Conservation (phyloP, 2,113 vertebrate species). For the Lepidothrix coronata region DNA sequence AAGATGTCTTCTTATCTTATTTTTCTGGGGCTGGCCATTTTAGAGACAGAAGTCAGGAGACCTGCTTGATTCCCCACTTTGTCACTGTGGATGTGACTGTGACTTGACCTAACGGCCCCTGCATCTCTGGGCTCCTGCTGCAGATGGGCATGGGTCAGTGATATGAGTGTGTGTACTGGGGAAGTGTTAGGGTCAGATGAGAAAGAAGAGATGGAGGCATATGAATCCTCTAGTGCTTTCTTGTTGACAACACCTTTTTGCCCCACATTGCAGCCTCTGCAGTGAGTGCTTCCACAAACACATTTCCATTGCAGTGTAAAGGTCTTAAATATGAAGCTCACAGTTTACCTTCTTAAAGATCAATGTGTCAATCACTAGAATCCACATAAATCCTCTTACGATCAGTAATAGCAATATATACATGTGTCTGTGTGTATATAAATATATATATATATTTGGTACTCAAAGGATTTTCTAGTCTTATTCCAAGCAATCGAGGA, state of each 20-base stretch:
- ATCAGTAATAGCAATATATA: slow-evolving; percentile 21
- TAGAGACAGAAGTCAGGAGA: background rate
- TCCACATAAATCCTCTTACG: background rate
- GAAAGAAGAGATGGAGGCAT: background rate
- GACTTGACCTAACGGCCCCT: background rate
- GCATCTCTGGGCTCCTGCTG: background rate
- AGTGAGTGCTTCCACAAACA: background rate
- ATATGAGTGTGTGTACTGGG: background rate
- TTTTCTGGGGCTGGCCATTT: background rate
- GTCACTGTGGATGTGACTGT: background rate
- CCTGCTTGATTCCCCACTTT: background rate
- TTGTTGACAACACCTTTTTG: background rate
- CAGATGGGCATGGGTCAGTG: background rate
- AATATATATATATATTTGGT: background rate
- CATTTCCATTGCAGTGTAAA: background rate
- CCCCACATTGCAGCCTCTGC: background rate
- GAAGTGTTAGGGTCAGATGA: background rate
- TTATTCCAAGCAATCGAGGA: slow-evolving; percentile 27
- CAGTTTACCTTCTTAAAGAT: slow-evolving; percentile 32
- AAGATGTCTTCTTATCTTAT: background rate
- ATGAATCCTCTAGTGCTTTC: background rate
- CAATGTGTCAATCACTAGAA: slow-evolving; percentile 28
- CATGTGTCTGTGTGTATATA: background rate
- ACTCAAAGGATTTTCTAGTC: slow-evolving; percentile 16
- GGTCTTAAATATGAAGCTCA: slow-evolving; percentile 13